A percentile compares a stretch with the other conserved stretches of the same genome.
Conservation (phyloP, 2,888 invertebrate species). For the Pseudoips prasinana region DNA sequence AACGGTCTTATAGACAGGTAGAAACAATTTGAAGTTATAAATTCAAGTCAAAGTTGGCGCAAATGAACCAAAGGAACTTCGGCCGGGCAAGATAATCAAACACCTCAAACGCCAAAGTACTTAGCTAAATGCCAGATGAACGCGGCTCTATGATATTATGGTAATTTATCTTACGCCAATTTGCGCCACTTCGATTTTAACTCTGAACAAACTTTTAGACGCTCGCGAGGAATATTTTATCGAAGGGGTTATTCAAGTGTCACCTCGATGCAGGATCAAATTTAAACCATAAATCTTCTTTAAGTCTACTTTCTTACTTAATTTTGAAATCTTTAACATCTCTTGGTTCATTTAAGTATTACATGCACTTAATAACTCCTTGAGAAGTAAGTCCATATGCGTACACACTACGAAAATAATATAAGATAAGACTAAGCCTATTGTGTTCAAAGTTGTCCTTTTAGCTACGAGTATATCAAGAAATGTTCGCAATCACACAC, state of each 20-base stretch:
- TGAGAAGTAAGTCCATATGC: slow-evolving; percentile 52
- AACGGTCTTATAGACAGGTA: slow-evolving; percentile 14
- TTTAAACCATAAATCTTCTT: slow-evolving; percentile 46
- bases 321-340: slow-evolving; percentile 39
- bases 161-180: slow-evolving; percentile 77
- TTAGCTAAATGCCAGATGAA: slow-evolving; percentile 78
- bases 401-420: slow-evolving; percentile 57
- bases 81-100: slow-evolving; percentile 71
- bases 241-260: slow-evolving; percentile 42
- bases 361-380: slow-evolving; percentile 43
- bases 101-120: slow-evolving; percentile 59
- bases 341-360: slow-evolving; percentile 38
- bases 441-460: slow-evolving; percentile 70
- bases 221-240: slow-evolving; percentile 51
- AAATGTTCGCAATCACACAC: slow-evolving; percentile 75
- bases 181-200: slow-evolving; percentile 66
- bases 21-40: slow-evolving; percentile 47
- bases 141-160: slow-evolving; percentile 72
- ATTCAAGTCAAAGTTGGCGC: slow-evolving; percentile 44
- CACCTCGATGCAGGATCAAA: slow-evolving; percentile 48
- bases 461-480: slow-evolving; percentile 50
- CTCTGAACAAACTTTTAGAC: slow-evolving; percentile 62
- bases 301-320: slow-evolving; percentile 36
- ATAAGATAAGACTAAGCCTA: slow-evolving; percentile 72
- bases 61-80: slow-evolving; percentile 73